Evolutionary conservation across 1,140 invertebrate species (phyloP), one percentile per base, ranked within the genome.

Genomic region (Pseudomyrmex cubaensis): DNA sequence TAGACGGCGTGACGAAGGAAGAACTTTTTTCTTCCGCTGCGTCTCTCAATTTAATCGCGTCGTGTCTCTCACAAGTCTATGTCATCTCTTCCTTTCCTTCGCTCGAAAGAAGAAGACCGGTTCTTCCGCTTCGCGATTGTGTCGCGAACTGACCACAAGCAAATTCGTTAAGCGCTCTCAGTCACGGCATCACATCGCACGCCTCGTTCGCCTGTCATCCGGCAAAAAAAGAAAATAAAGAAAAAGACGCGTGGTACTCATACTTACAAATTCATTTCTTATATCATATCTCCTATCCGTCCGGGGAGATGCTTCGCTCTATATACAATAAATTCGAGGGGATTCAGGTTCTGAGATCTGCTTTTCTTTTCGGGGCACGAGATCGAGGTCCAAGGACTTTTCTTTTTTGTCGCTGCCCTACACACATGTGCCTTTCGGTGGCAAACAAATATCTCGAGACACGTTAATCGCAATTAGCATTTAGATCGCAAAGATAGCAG

Each of bases 361-460:
- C 12, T 48, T 77, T 84, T 85, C 76, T 76, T 35, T 35, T 56
- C 64, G 83, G 83, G 85, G 66, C 70, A 76, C 75, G 85, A 88
- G 86, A 74, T 86, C 82, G 44, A 62, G 64, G 50, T 57, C 54
- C 56, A 13, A 54, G 82, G 82, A 85, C 67, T 85, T 82, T 72
- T 77, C 77, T 72, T 77, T 35, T 35, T 35, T 35, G 76, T 85
- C 85, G 82, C 64, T 7, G 5, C 56, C 15, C 15, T 17, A 52
- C 22, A 52, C 22, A 52, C 56, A 52, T 52, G 50, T 12, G 50
- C 50, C 13, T 13, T 12, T 52, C 13, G 50, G 13, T 52, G 50
- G 13, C 13, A 52, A 52, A 13, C 13, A 52, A 12, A 12, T 52
- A 13, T 52, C 13, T 52, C 35, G 35, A 35, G 35, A 35, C 35